Percentiles rank a stretch among this genome's conserved stretches.
phyloP scores from a whole-genome alignment of 2,888 invertebrate species.

The Ormia ochracea region DNA sequence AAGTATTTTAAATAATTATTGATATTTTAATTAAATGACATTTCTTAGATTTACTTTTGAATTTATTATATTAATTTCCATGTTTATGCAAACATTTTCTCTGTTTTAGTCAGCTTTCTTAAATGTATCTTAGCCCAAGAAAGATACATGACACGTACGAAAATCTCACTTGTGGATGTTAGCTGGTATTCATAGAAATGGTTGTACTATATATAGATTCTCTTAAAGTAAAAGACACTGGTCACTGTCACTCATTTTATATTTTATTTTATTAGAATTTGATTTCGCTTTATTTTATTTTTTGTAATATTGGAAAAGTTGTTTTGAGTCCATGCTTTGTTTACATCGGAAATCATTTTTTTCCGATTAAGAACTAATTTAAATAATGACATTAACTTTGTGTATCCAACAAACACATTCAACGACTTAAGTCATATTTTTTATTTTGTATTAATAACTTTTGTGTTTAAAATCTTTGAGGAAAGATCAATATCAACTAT shows the following conservation, averaged over 20 bases:
- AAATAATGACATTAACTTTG: conserved; percentile 28
- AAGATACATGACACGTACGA: no score
- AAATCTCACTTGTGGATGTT: no score
- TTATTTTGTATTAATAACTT: neutral
- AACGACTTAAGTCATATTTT: conserved; percentile 13
- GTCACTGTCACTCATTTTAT: neutral
- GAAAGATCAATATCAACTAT: no score
- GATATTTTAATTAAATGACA: neutral
- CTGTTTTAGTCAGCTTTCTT: neutral
- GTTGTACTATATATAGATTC: no score
- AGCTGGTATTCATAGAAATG: no score
- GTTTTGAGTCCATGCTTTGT: neutral
- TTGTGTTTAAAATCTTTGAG: neutral
- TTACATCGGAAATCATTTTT: neutral
- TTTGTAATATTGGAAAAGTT: neutral
- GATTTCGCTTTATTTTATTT: neutral
- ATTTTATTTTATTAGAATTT: neutral
- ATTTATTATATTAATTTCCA: neutral
- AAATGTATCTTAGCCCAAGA: no score
- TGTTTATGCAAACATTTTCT: neutral
- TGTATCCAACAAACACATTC: conserved; percentile 29
- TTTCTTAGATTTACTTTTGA: neutral
- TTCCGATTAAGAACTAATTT: conserved; percentile 3
- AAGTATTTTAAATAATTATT: neutral
- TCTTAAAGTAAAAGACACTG: no score